A percentile compares a stretch with the other conserved stretches of the same genome.
Conservation (phyloP, 2,888 invertebrate species). For the Brachypalpus laphriformis region DNA sequence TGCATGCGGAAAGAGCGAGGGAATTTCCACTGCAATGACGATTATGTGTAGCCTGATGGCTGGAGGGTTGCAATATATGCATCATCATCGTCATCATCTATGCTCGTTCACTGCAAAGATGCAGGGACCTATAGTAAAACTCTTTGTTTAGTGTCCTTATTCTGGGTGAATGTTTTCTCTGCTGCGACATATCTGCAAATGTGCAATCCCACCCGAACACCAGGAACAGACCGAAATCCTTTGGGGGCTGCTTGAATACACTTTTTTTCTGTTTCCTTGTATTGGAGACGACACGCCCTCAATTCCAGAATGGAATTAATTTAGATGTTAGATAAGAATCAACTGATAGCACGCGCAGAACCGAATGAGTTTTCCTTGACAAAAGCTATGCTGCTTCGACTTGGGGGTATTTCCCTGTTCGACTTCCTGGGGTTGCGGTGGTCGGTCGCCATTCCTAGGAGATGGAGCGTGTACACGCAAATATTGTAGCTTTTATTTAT, state of each 20-base stretch:
- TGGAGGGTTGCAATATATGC: constrained; percentile 14
- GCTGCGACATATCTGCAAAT: constrained; percentile 62
- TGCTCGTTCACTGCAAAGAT: constrained; percentile 44
- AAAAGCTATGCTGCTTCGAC: constrained; percentile 15
- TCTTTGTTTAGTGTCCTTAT: constrained; percentile 49
- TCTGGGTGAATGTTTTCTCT: constrained; percentile 44
- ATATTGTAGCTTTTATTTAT: not conserved
- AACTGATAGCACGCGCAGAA: constrained; percentile 51
- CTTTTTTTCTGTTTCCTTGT: constrained; percentile 7
- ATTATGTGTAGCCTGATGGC: constrained; percentile 11
- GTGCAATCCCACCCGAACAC: constrained; percentile 34
- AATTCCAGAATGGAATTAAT: constrained; percentile 69
- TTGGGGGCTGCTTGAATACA: constrained; percentile 6
- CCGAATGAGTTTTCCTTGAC: constrained; percentile 45
- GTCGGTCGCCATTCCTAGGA: constrained; percentile 29
- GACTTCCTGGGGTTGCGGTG: constrained; percentile 32
- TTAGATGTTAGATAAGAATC: constrained; percentile 71
- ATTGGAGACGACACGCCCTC: constrained; percentile 54
- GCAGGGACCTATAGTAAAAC: constrained; percentile 4
- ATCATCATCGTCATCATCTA: constrained; percentile 36
- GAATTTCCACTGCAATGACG: constrained; percentile 61
- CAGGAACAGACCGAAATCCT: constrained; percentile 10
- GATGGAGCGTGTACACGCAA: constrained; percentile 52
- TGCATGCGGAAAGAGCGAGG: not conserved
- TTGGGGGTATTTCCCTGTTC: constrained; percentile 33